Conservation (phyloP, 1,140 invertebrate species). For the Heterodera carotae region DNA sequence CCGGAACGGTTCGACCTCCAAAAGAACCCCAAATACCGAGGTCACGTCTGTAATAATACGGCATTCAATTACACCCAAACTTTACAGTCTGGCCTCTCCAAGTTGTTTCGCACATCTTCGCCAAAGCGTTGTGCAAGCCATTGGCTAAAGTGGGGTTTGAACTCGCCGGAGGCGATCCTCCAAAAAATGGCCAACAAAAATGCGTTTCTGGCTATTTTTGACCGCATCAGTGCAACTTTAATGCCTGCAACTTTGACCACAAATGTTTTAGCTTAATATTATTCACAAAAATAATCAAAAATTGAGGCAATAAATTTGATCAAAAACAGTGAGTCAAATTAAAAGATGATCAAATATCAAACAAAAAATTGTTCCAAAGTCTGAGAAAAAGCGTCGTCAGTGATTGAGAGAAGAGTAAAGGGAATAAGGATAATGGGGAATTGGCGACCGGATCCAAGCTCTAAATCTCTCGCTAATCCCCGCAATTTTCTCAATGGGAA, state of each 20-base stretch:
- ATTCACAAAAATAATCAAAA: no score
- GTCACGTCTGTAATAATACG: slow-evolving; percentile 47
- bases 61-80: not conserved
- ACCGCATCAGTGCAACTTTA: not conserved
- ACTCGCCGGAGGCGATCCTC: slow-evolving; percentile 14
- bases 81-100: slow-evolving; percentile 47
- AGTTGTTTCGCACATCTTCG: slow-evolving; percentile 53
- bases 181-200: not conserved
- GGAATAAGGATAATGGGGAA: no score
- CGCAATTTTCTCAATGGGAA: not conserved
- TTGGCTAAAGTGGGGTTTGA: slow-evolving; percentile 44
- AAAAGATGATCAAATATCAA: no score
- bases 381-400: not conserved
- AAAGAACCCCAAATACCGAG: slow-evolving; percentile 55
- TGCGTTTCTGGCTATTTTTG: not conserved
- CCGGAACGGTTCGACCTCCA: slow-evolving; percentile 47
- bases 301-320: no score
- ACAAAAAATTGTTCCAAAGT: not conserved
- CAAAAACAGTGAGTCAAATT: no score
- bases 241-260: no score
- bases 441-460: not conserved
- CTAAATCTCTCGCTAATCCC: not conserved
- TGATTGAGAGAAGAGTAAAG: not conserved
- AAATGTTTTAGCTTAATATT: no score
- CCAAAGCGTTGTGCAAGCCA: slow-evolving; percentile 58